These are phyloP conservation scores for Drosophila ficusphila DNA, from an alignment of 1,140 invertebrate species.

Conservation along the genomic window DNA sequence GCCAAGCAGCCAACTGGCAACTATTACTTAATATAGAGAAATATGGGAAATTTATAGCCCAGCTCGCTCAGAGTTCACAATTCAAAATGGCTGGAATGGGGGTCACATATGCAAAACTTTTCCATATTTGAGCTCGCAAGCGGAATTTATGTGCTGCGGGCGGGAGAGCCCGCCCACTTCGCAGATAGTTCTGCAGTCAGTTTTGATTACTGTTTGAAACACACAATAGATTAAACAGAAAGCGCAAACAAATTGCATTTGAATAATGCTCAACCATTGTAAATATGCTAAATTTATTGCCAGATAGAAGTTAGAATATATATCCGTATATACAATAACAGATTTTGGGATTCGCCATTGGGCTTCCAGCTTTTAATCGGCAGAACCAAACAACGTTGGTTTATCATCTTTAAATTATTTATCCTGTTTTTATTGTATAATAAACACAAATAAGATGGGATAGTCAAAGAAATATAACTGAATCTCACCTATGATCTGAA, in stretches of 20 bases:
- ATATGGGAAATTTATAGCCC: slow-evolving; percentile 64
- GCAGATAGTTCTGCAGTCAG: slow-evolving; percentile 21
- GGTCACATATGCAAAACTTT: slow-evolving; percentile 43
- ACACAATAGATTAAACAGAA: slow-evolving; percentile 49
- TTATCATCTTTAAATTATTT: too few relatives aligned
- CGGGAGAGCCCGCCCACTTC: background rate
- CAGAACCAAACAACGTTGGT: too few relatives aligned
- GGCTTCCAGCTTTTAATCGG: too few relatives aligned
- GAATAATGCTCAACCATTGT: slow-evolving; percentile 23
- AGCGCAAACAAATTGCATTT: slow-evolving; percentile 41
- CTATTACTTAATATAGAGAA: slow-evolving; percentile 72
- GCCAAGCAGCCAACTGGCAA: slow-evolving; percentile 34
- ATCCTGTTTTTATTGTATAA: too few relatives aligned
- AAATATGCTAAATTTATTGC: background rate
- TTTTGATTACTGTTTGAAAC: slow-evolving; percentile 39
- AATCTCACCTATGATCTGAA: background rate
- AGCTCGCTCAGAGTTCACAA: slow-evolving; percentile 23
- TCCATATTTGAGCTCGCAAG: slow-evolving; percentile 60
- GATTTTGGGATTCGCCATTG: too few relatives aligned
- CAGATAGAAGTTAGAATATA: background rate
- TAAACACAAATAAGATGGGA: too few relatives aligned
- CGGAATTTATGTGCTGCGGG: slow-evolving; percentile 53
- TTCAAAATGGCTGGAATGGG: slow-evolving; percentile 31
- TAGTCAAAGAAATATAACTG: slow-evolving; percentile 3
- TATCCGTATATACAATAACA: too few relatives aligned